Evolutionary conservation across 2,797 vertebrate species (phyloP), one percentile per base, ranked within the genome.

Genomic region (Argyrosomus regius): DNA sequence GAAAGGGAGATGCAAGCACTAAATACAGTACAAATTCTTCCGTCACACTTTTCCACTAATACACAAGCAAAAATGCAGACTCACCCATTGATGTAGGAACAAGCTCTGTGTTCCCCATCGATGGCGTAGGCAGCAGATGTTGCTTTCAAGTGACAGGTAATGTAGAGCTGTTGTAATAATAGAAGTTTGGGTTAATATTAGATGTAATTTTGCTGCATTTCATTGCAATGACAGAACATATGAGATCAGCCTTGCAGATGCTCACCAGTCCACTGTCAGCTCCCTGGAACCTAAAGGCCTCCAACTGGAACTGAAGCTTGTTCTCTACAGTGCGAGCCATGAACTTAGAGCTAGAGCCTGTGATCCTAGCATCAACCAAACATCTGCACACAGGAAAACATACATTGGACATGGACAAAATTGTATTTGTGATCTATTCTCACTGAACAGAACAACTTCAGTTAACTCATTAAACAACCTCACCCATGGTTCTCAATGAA

Each of bases 121-220:
- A 90, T 45, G 8, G 0, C 0, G 20, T 39, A 0, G 3, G 65
- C 14, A 24, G 82, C 5, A 17, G 87, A 71, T 31, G 88, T 85
- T 75, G 93, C 95, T 80, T 62, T 91, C 84, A 96, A 59, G n/a
- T 89, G 22, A 63, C 96, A 96, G 53, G 94, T 90, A 53, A 96
- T 87, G 77, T 93, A 95, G 57, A 95, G 26, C 95, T 95, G 63
- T 75, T 58, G 26, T 71, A 77, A 71, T 6, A 35, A 20, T 9
- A 16, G 1, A 75, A 20, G n/a, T 56, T 43, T 50, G 8, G 11
- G 8, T 49, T 28, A 39, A 56, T 68, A 48, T 28, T 26, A 31
- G 1, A n/a, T 48, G 16, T 46, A 1, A 69, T 46, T 35, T 31
- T 20, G 3, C 2, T 70, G 48, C 4, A 39, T 48, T 76, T 26